These are phyloP conservation scores for Tetropium fuscum DNA, from an alignment of 2,888 invertebrate genomes.

Conservation along the genomic window DNA sequence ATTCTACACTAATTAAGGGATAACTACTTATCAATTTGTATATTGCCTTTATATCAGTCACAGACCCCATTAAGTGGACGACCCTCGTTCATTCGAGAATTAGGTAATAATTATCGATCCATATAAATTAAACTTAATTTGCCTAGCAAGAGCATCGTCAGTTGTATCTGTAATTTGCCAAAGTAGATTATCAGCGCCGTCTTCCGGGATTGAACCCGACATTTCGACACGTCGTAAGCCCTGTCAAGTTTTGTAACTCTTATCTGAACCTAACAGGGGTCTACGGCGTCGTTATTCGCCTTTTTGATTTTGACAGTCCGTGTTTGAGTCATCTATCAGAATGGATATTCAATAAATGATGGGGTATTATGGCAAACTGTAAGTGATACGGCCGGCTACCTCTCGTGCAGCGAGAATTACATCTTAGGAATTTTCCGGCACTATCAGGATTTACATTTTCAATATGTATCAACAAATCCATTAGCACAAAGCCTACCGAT, in stretches of 20 bases:
- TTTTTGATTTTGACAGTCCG: constrained; percentile 52
- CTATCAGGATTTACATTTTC: constrained; percentile 26
- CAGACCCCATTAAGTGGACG: no score
- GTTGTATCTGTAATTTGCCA: constrained; percentile 9
- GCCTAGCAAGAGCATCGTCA: constrained; percentile 1
- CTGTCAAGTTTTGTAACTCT: constrained; percentile 46
- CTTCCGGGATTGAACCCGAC: constrained; percentile 43
- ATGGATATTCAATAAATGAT: constrained; percentile 60
- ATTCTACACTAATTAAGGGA: no score
- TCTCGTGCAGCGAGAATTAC: constrained; percentile 21
- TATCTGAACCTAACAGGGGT: constrained; percentile 45
- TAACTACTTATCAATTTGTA: no score
- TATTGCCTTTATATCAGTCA: no score
- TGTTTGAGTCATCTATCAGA: constrained; percentile 57
- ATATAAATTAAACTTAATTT: constrained; percentile 2
- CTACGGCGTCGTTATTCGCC: constrained; percentile 52
- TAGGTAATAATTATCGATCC: no score
- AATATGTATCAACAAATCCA: constrained; percentile 19
- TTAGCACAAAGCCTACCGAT: constrained; percentile 6
- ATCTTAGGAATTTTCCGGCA: constrained; percentile 10
- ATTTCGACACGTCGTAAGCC: constrained; percentile 46
- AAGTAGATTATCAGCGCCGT: constrained; percentile 40
- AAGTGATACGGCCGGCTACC: constrained; percentile 26
- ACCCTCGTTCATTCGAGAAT: no score
- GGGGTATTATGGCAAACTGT: constrained; percentile 47